Percentiles rank a stretch among this genome's conserved stretches.
Conservation (phyloP, 1,140 invertebrate species). For the Coptotermes formosanus region DNA sequence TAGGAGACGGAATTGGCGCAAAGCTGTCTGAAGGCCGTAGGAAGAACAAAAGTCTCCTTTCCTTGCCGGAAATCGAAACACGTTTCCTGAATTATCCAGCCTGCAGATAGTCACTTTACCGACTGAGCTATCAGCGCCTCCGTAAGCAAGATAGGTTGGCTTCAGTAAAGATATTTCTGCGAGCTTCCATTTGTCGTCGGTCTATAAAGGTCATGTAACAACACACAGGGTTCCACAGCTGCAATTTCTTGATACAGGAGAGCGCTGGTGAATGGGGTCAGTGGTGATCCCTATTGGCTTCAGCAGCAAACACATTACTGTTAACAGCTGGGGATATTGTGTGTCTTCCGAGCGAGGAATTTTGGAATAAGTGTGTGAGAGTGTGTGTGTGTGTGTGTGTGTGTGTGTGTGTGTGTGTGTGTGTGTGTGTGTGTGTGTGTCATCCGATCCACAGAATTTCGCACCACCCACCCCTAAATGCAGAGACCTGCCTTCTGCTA, state of each 20-base stretch:
- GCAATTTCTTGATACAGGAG: neutral
- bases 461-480: neutral
- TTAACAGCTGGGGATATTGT: slow-evolving; percentile 10
- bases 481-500: neutral
- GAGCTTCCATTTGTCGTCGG: no score
- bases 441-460: neutral
- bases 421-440: neutral
- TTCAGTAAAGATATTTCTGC: no score
- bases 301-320: slow-evolving; percentile 3
- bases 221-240: neutral
- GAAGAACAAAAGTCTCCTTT: no score
- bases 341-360: neutral
- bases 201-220: no score
- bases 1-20: no score
- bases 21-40: no score
- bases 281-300: neutral
- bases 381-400: neutral
- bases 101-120: no score
- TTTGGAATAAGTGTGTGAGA: neutral
- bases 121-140: no score
- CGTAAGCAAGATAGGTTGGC: no score
- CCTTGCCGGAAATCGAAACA: no score
- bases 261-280: neutral
- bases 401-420: neutral
- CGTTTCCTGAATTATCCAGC: no score